These are phyloP conservation scores for Vollenhovia emeryi DNA, from an alignment of 1,140 invertebrate species.

Conservation along the genomic window DNA sequence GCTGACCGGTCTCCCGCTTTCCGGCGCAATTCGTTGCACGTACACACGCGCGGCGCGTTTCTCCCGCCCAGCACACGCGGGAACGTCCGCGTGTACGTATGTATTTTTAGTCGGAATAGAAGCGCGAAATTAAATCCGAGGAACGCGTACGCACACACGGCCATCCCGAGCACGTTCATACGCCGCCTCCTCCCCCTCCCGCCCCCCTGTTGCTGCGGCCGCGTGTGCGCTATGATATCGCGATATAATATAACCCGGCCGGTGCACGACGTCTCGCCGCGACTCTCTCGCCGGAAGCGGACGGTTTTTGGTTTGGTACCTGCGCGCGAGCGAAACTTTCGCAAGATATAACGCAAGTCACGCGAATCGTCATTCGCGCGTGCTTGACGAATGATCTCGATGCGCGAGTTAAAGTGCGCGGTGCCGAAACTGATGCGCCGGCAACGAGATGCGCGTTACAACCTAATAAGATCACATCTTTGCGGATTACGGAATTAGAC, in stretches of 20 bases:
- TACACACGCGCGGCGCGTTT: conserved; percentile 2
- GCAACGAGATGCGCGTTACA: background rate
- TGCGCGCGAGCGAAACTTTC: background rate
- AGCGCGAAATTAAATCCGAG: conserved; percentile 60
- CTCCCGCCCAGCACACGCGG: background rate
- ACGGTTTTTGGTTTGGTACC: background rate
- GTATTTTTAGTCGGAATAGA: conserved; percentile 31
- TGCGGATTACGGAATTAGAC: too few species aligned
- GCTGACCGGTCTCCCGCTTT: conserved; percentile 52
- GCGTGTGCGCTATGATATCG: conserved; percentile 31
- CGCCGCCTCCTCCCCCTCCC: too few species aligned
- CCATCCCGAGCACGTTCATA: background rate
- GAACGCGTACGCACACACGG: conserved; percentile 6
- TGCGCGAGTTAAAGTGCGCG: conserved; percentile 23
- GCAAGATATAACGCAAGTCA: background rate
- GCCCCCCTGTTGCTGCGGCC: background rate
- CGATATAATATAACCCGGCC: conserved; percentile 34
- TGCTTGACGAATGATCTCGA: background rate
- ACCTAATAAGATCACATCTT: too few species aligned
- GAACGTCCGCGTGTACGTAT: background rate
- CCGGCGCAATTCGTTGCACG: conserved; percentile 57
- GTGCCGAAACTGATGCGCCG: background rate
- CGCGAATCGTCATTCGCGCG: conserved; percentile 7
- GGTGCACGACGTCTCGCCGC: background rate
- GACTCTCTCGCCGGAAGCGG: background rate